Percentiles rank a stretch among this genome's conserved stretches.
Conservation (phyloP, 2,797 vertebrate genomes). For the Paguma larvata region DNA sequence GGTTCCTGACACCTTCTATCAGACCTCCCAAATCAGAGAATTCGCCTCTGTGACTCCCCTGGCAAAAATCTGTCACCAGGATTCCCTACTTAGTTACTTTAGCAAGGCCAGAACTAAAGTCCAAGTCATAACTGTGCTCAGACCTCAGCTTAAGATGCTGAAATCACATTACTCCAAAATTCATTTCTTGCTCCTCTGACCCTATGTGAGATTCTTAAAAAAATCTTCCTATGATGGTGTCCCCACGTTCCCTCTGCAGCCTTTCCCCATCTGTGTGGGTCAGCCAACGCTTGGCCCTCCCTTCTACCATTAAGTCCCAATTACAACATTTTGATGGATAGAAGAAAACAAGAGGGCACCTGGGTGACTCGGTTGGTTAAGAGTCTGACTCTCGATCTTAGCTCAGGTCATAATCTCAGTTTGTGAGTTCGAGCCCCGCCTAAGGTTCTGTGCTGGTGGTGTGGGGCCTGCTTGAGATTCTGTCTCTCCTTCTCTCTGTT, state of each 20-base stretch:
- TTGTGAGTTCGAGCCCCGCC: no score
- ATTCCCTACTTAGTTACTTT: neutral
- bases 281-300: neutral
- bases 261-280: neutral
- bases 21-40: neutral
- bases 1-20: neutral
- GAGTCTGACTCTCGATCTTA: no score
- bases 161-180: neutral
- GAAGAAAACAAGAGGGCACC: neutral
- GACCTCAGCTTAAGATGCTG: neutral
- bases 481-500: no score
- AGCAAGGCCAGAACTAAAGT: neutral
- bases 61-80: neutral
- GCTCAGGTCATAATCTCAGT: no score
- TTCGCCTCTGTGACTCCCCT: neutral
- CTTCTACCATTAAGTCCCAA: neutral
- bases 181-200: neutral
- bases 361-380: no score
- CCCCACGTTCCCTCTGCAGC: neutral
- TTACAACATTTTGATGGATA: accelerated
- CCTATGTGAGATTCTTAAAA: neutral
- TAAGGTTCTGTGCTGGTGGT: no score
- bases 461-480: no score
- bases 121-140: neutral
- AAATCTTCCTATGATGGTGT: neutral